A percentile compares a stretch with the other conserved stretches of the same genome.
Evolutionary conservation across 1,140 invertebrate genomes (phyloP).

Genomic region (Drosophila lacertosa): DNA sequence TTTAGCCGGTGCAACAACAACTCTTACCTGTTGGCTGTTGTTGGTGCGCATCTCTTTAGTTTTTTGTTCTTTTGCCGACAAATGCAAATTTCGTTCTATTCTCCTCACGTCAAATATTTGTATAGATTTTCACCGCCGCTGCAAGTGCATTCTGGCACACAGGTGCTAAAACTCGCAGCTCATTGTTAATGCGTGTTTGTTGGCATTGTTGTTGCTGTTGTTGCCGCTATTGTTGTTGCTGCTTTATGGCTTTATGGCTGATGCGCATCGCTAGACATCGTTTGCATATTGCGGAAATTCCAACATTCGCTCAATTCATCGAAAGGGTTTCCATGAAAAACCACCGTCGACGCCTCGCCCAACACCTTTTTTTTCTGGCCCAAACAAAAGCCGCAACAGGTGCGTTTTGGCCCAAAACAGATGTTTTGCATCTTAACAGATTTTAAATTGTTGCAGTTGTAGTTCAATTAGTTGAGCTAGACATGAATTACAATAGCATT

Average conservation of each 20-base stretch:
- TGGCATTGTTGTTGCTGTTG: conserved; percentile 32
- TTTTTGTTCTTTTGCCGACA: conserved; percentile 76
- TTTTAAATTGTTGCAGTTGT: neutral
- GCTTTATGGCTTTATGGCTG: neutral
- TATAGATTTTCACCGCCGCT: conserved; percentile 65
- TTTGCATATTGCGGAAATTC: conserved; percentile 74
- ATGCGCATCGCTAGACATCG: conserved; percentile 11
- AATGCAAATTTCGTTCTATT: conserved; percentile 78
- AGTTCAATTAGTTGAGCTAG: conserved; percentile 22
- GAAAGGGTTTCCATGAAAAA: conserved; percentile 64
- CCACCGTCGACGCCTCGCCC: conserved; percentile 10
- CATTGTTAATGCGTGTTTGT: conserved; percentile 69
- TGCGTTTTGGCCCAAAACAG: conserved; percentile 13
- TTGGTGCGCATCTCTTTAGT: conserved; percentile 3
- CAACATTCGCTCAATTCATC: conserved; percentile 74
- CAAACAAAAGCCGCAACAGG: conserved; percentile 39
- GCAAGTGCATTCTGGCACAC: conserved; percentile 78
- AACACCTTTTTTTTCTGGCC: conserved; percentile 48
- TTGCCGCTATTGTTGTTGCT: conserved; percentile 13
- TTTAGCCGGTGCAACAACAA: conserved; percentile 16
- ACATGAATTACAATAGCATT: neutral
- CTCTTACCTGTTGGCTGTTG: conserved; percentile 56
- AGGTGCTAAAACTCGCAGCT: conserved; percentile 75
- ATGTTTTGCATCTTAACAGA: conserved; percentile 13
- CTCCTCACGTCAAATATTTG: conserved; percentile 76